Conservation (phyloP, 1,140 invertebrate genomes). For the Pseudomyrmex sp. region DNA sequence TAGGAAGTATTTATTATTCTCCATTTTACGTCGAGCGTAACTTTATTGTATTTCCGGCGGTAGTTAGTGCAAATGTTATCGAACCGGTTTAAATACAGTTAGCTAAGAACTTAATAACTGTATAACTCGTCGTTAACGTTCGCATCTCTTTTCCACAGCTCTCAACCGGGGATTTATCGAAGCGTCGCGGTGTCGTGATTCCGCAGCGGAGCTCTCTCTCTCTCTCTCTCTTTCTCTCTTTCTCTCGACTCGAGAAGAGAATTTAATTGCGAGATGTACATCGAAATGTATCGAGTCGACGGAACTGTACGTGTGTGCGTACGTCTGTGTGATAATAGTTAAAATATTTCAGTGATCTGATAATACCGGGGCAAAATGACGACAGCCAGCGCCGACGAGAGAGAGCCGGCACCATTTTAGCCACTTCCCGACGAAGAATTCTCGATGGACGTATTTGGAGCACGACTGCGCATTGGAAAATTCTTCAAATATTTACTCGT, state of each 20-base stretch:
- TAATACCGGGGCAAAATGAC: not conserved
- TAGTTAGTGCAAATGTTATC: constrained; percentile 1
- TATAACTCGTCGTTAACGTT: not conserved
- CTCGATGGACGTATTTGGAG: constrained; percentile 49
- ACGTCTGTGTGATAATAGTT: too few species aligned
- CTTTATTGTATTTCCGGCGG: not conserved
- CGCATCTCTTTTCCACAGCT: not conserved
- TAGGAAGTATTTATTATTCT: not conserved
- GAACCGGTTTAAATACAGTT: not conserved
- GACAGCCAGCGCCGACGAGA: not conserved
- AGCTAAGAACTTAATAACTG: constrained; percentile 24
- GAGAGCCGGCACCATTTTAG: constrained; percentile 27
- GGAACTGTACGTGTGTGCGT: too few species aligned
- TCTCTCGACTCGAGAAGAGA: constrained; percentile 6
- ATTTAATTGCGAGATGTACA: not conserved
- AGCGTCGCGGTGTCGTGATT: constrained; percentile 13
- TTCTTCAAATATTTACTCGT: constrained; percentile 55
- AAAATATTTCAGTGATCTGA: not conserved
- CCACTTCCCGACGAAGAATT: constrained; percentile 4
- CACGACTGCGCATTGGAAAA: constrained; percentile 41
- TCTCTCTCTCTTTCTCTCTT: not conserved
- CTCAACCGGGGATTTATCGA: constrained; percentile 21
- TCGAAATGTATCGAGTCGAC: not conserved
- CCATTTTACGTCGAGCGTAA: not conserved
- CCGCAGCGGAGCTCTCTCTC: not conserved